Conservation (phyloP, 2,797 vertebrate species). For the Sebastes elongatus region DNA sequence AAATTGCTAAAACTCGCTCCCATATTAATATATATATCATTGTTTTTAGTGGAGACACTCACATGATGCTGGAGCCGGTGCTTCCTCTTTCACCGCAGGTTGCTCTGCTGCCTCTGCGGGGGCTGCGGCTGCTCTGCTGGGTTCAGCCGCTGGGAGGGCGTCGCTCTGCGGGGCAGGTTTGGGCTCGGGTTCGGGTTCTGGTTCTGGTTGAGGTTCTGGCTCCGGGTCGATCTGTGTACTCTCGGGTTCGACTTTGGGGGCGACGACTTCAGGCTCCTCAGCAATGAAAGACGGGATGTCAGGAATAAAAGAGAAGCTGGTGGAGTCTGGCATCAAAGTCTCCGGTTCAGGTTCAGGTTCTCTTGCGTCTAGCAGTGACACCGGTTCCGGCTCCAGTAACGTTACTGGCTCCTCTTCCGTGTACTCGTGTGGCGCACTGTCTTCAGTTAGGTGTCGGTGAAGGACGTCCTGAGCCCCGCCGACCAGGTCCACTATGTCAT, state of each 20-base stretch:
- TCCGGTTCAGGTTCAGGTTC: conserved; percentile 17
- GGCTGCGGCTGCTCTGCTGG: conserved; percentile 63
- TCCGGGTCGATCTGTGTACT: conserved; percentile 18
- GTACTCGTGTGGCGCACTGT: conserved; percentile 38
- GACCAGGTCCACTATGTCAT: conserved; percentile 79
- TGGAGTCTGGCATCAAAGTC: conserved; percentile 56
- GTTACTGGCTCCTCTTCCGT: conserved; percentile 26
- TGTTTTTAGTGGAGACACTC: conserved; percentile 46
- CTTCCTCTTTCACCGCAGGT: conserved; percentile 61
- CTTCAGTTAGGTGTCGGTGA: conserved; percentile 72
- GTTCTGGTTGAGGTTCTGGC: conserved; percentile 30
- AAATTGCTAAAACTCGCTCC: fast-evolving
- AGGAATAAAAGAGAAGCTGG: neutral
- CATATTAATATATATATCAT: fast-evolving
- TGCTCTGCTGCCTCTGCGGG: conserved; percentile 63
- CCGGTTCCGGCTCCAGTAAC: conserved; percentile 20
- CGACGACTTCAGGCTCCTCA: conserved; percentile 4
- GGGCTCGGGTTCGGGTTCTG: conserved; percentile 28
- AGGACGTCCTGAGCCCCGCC: conserved; percentile 76
- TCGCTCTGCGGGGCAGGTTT: conserved; percentile 55
- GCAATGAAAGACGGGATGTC: neutral
- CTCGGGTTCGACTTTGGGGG: conserved; percentile 66
- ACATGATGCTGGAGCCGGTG: conserved; percentile 76
- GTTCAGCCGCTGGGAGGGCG: conserved; percentile 65
- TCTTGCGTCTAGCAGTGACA: neutral